Evolutionary conservation across 2,888 invertebrate species (phyloP), one percentile per base, ranked within the genome.

Genomic region (Caenorhabditis becei): DNA sequence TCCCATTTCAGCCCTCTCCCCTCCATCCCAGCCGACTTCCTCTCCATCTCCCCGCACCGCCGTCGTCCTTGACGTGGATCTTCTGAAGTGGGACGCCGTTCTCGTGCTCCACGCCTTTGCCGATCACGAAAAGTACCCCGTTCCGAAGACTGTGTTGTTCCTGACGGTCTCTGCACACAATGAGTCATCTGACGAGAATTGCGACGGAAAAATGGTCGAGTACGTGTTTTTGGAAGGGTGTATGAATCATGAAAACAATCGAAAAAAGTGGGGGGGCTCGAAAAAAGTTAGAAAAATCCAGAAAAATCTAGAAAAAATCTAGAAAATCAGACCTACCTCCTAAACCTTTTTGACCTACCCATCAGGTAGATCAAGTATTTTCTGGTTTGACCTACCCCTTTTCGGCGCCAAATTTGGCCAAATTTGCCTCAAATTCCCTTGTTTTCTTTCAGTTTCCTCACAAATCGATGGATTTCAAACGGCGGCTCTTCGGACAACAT

Each of bases 21-120:
- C 35, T 2, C 18, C 49, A 2, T 56, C 72, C 2, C 37, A 44
- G 35, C n/a, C 35, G 2, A 2, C 18, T 24, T 16, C 14, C 14
- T 7, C 41, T 20, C 20, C 53, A 20, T 49, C 56, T 2, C 75
- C 69, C 28, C 59, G 65, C 14, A 44, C 62, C 18, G 77, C 71
- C 16, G 65, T 72, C 26, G 65, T 80, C 49, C 8, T 58, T 8
- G 51, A 77, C 35, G 77, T 84, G 3, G 78, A 84, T 59, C 35
- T 62, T 16, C 65, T 84, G 35, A 44, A 35, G 23, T 84, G 84
- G 84, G 84, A 84, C 51, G 80, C 82, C 7, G 79, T 79, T 20
- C 59, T 84, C 7, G 84, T 80, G 20, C 56, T 84, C 32, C 84
- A 84, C 47, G 84, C 84, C 14, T 84, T 84, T 20, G 58, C 82